These are phyloP conservation scores for Therioaphis trifolii DNA, from an alignment of 2,888 invertebrate genomes.

Conservation along the genomic window DNA sequence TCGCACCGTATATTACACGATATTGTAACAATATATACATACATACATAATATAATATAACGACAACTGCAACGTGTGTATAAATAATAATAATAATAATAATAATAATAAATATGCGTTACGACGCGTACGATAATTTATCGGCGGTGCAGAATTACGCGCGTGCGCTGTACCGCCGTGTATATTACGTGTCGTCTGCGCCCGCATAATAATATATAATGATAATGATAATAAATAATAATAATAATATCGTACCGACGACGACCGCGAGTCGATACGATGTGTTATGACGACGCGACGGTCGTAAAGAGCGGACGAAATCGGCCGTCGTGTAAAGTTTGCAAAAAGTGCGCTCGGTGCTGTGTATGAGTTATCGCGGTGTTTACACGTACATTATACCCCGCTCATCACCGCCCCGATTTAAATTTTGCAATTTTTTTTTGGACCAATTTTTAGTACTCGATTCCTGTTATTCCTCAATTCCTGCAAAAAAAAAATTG, in stretches of 20 bases:
- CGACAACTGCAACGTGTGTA: too few relatives aligned
- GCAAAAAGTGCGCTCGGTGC: too few relatives aligned
- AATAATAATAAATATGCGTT: neutral
- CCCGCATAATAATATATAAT: neutral
- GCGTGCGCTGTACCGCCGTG: neutral
- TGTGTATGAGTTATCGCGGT: too few relatives aligned
- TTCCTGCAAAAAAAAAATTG: too few relatives aligned
- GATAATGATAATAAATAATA: slow-evolving; percentile 1
- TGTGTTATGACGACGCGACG: neutral
- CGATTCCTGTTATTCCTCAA: too few relatives aligned
- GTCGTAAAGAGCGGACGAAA: too few relatives aligned
- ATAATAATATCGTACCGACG: neutral
- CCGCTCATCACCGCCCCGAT: too few relatives aligned
- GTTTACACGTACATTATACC: too few relatives aligned
- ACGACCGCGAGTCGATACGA: neutral
- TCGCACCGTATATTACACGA: slow-evolving; percentile 19
- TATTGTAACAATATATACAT: slow-evolving; percentile 6
- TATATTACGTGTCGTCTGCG: neutral
- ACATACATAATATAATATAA: too few relatives aligned
- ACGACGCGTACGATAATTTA: slow-evolving; percentile 24
- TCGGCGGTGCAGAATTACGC: slow-evolving; percentile 52
- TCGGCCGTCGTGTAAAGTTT: too few relatives aligned
- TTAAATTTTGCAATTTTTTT: too few relatives aligned
- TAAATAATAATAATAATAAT: neutral
- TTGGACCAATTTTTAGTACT: too few relatives aligned